Base-by-base conservation (phyloP, 2,888 invertebrate genomes). In the Norana najaformis region DNA sequence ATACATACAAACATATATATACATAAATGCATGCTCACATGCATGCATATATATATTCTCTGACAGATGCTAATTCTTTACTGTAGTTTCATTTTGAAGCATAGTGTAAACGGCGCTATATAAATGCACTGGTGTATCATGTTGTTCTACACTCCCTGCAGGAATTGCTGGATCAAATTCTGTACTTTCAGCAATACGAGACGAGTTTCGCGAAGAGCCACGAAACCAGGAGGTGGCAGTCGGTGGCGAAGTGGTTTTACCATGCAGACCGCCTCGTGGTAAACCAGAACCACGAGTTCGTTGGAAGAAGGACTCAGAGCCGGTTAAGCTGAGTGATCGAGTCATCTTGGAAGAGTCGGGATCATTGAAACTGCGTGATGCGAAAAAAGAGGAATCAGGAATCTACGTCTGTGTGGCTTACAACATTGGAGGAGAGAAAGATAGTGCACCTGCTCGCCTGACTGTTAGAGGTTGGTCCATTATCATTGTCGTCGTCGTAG, bases 371-470 rank as follows among this genome's bases (percentile, higher is more conserved):
- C 36, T 85, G 85, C 36, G 1, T 1, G 85, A 85, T 95, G 98
- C 98, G 93, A 88, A 82, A 18, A 89, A 90, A 30, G 88, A 88
- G 18, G 98, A 98, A 95, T 97, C 97, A 94, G 98, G 98, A 90
- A 96, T 97, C 92, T 98, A 98, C 95, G 97, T 97, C 94, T 98
- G 98, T 95, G 96, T 97, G 92, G 98, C 98, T 5, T 97, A 97
- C 93, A 98, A 98, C 95, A 96, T 97, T 94, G 98, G 98, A 88
- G 98, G 98, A 88, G 96, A 96, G 92, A 96, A 97, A 94, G 98
- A 98, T 95, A 95, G 97, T 97, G 88, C 96, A 96, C 93, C 96
- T 20, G 94, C 93, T 0, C 92, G 92, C 41, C 92, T 94, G 0
- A 90, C 90, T 88, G 94, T 93, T 13, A 96, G 97, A 94, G 98